A percentile compares a stretch with the other conserved stretches of the same genome.
phyloP scores from a whole-genome alignment of 2,113 vertebrate genomes.

The Zapus hudsonius region DNA sequence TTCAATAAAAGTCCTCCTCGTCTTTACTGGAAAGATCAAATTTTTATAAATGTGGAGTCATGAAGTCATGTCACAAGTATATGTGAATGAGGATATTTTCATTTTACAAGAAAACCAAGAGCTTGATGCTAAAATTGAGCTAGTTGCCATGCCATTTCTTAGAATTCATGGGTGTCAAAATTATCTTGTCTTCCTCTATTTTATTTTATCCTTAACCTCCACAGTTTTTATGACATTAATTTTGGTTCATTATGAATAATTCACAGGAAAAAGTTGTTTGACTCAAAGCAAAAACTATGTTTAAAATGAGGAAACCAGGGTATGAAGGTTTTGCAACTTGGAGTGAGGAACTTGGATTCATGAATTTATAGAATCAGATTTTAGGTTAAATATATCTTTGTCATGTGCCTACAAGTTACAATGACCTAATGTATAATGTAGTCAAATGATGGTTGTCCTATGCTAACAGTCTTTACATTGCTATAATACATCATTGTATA shows the following conservation, averaged over 20 bases:
- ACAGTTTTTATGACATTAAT: background rate
- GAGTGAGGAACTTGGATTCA: background rate
- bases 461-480: background rate
- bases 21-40: conserved; percentile 2
- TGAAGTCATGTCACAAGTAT: background rate
- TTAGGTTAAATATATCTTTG: background rate
- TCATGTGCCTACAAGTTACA: background rate
- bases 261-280: background rate
- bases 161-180: conserved; percentile 28
- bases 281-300: background rate
- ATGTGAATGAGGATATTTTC: background rate
- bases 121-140: conserved; percentile 14
- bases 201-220: conserved; percentile 38
- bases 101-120: conserved; percentile 55
- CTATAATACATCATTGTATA: background rate
- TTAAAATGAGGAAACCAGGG: conserved; percentile 32
- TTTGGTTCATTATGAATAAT: conserved; percentile 31
- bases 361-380: background rate
- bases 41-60: conserved; percentile 33
- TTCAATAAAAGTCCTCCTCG: background rate
- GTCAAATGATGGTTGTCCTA: background rate
- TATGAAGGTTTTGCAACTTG: background rate
- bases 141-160: background rate
- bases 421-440: background rate
- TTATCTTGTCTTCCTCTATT: background rate